Base-by-base conservation (phyloP, 2,888 invertebrate genomes). In the Spodoptera littoralis region DNA sequence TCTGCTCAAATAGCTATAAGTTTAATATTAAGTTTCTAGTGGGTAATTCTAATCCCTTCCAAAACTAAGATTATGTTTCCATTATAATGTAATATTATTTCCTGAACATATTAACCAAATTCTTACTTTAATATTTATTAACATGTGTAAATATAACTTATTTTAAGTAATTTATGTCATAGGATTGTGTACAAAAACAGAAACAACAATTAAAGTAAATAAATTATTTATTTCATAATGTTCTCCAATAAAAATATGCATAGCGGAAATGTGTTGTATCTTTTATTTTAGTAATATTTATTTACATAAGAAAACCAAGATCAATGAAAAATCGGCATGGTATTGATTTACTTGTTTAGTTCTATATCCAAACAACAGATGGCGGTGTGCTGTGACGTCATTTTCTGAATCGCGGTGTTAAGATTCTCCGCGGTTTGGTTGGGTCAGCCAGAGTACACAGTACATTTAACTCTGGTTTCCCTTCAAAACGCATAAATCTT, bases 131-230 rank as follows among this genome's bases (percentile, higher is more conserved):
- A 3, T 27, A 27, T 27, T 4, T 27, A 27, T 5, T 27, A 27
- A 27, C 27, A 5, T 27, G 27, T 41, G 55, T 48, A 13, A 42
- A 48, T 48, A 11, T 12, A n/a, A 4, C 43, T 43, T 46, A 24
- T n/a, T 41, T 48, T 6, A 36, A 43, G 11, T 0, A 43, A 22
- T 43, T 30, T 36, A 36, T 9, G 6, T 36, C 6, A 9, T 36
- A 36, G 9, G 2, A 13, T 13, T 53, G 8, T 50, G 52, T 68
- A 62, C 62, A 67, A 67, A 67, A 52, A 11, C 47, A 8, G 2
- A 36, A 9, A 27, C 5, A 27, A 27, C 5, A 12, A 41, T 53
- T 12, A 46, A 8, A 27, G 12, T 52, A 8, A 18, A 12, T 13
- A 5, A 11, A 41, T 24, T 48, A 52, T 49, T 53, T 44, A 44